Evolutionary conservation across 2,888 invertebrate species (phyloP), one percentile per base, ranked within the genome.

Genomic region (Agelastica alni): DNA sequence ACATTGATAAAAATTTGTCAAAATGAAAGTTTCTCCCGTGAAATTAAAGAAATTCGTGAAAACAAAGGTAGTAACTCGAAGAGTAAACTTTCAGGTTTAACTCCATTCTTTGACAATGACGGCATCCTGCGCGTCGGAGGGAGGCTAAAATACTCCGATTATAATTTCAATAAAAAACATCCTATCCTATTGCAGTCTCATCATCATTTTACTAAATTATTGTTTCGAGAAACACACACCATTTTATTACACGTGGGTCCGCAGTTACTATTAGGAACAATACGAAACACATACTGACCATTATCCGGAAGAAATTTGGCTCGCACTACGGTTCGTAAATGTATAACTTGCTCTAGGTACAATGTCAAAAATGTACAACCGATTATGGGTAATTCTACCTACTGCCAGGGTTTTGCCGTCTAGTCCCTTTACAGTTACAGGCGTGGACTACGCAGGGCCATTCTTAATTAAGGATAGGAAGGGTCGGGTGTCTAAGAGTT

Each of bases 311-410:
- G 55, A n/a, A 51, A 46, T 46, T 30, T 47, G 22, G 47, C 52
- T 2, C 26, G 22, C 4, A 13, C 18, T 4, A 14, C 34, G 2
- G 52, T 53, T n/a, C 41, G 42, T 31, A 42, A 41, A 7, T 56
- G 56, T 36, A 37, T 52, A 10, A 30, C 13, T 13, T 56, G 56
- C 14, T 52, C 42, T 10, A 34, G 52, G 17, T 47, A 36, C 16
- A 39, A 45, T 16, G 34, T 41, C 12, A 53, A 44, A 34, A 10
- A n/a, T 10, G 26, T 47, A 4, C 26, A 32, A 20, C 51, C 44
- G 5, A 44, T 49, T 5, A 57, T 57, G 57, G 53, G 53, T 12
- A 36, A 56, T 16, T n/a, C 34, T 58, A 12, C 55, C 55, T 3
- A 43, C n/a, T 10, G 42, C 31, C 4, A 43, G 51, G 13, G 18